Evolutionary conservation across 2,888 invertebrate genomes (phyloP).

Genomic region (Tetropium fuscum): DNA sequence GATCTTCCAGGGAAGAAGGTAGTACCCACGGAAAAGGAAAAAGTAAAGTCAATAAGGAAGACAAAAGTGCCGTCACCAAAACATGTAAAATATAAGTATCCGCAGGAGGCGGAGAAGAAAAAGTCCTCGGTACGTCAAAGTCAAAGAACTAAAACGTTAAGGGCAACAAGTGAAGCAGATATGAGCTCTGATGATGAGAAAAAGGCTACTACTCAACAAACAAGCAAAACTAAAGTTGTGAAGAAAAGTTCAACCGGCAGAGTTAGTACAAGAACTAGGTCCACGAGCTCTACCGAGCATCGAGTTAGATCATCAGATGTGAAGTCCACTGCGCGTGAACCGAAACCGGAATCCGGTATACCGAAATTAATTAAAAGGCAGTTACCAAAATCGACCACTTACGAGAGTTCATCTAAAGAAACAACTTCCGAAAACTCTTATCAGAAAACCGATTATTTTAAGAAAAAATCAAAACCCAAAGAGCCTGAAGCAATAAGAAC

Average conservation of each 20-base stretch:
- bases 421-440: slow-evolving; percentile 25
- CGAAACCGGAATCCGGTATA: slow-evolving; percentile 5
- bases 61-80: slow-evolving; percentile 33
- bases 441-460: slow-evolving; percentile 38
- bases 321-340: neutral
- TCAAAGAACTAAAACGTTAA: slow-evolving; percentile 35
- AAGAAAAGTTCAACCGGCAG: no score
- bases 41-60: slow-evolving; percentile 24
- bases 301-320: neutral
- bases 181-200: slow-evolving; percentile 60
- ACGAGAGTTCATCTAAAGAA: slow-evolving; percentile 42
- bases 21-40: slow-evolving; percentile 10
- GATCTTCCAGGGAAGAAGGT: slow-evolving; percentile 36
- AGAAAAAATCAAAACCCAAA: slow-evolving; percentile 33
- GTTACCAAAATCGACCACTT: slow-evolving; percentile 25
- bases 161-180: slow-evolving; percentile 58
- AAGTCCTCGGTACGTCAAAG: slow-evolving; percentile 27
- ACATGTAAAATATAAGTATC: slow-evolving; percentile 27
- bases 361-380: slow-evolving; percentile 25
- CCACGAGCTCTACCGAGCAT: neutral
- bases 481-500: slow-evolving; percentile 32
- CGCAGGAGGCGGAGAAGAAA: slow-evolving; percentile 26
- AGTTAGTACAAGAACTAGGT: slow-evolving; percentile 20
- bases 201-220: slow-evolving; percentile 44
- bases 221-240: slow-evolving; percentile 24